phyloP scores from a whole-genome alignment of 1,140 invertebrate genomes.

The Hypothenemus hampei region DNA sequence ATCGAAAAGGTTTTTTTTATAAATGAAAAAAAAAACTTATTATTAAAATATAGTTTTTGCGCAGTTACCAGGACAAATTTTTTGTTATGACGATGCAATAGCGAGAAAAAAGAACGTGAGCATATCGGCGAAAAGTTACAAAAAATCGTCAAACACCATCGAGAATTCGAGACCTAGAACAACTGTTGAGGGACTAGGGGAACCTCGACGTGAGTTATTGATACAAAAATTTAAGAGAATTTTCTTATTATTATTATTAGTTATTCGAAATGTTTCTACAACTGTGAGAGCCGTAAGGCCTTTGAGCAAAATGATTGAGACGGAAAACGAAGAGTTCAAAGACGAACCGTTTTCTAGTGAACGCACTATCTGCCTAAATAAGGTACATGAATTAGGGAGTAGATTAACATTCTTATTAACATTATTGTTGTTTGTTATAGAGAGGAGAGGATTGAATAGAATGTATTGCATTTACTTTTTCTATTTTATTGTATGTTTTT shows the following conservation, averaged over 20 bases:
- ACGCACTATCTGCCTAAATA: conserved; percentile 11
- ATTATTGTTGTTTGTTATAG: too few relatives aligned
- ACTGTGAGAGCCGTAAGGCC: conserved; percentile 9
- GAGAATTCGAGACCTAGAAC: not conserved
- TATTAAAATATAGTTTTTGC: not conserved
- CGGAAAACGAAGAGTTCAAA: not conserved
- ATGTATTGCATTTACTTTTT: too few relatives aligned
- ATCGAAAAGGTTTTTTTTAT: not conserved
- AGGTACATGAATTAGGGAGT: not conserved
- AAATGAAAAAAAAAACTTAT: not conserved
- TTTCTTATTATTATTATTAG: not conserved
- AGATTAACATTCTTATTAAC: too few relatives aligned
- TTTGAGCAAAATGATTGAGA: conserved; percentile 13
- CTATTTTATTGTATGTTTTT: too few relatives aligned
- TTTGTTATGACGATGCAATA: not conserved
- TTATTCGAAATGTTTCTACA: conserved; percentile 19
- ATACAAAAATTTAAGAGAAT: not conserved
- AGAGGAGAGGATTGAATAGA: too few relatives aligned
- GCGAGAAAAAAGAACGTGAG: conserved; percentile 9
- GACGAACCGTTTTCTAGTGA: conserved; percentile 9
- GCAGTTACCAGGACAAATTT: not conserved
- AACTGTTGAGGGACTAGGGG: not conserved
- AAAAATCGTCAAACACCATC: not conserved
- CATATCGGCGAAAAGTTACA: conserved; percentile 1
- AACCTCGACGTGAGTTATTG: not conserved